Conservation (phyloP, 2,888 invertebrate species). For the Agrochola lychnidis region DNA sequence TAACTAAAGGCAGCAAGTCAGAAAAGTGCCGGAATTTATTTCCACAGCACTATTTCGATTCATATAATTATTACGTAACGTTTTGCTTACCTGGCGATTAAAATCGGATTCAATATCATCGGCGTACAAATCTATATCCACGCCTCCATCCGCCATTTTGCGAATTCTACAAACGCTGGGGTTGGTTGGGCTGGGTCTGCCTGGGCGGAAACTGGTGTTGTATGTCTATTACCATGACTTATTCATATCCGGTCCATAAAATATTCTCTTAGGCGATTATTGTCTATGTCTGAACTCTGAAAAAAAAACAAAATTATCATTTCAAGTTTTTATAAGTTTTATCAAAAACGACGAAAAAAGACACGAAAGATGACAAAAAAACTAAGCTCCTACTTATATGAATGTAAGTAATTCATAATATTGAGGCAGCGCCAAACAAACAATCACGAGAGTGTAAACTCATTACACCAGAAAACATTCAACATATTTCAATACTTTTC, state of each 20-base stretch:
- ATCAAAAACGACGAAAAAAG: neutral
- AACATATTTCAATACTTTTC: no score
- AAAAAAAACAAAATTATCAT: no score
- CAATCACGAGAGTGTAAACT: neutral
- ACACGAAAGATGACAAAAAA: neutral
- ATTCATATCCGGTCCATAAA: neutral
- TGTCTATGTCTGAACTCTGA: conserved; percentile 2
- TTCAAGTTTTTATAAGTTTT: no score
- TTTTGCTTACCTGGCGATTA: conserved; percentile 85
- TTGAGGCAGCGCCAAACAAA: neutral
- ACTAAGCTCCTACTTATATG: neutral
- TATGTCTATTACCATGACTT: neutral
- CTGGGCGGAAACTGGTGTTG: conserved; percentile 51
- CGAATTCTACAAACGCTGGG: conserved; percentile 64
- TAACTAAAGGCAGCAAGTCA: neutral
- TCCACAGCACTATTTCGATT: neutral
- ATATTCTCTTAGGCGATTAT: conserved; percentile 25
- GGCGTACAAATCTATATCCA: conserved; percentile 99
- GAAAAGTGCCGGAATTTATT: conserved; percentile 39
- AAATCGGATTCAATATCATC: conserved; percentile 99
- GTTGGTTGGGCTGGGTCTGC: neutral
- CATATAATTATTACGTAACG: conserved; percentile 66
- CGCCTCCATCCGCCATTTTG: conserved; percentile 97
- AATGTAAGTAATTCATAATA: neutral
- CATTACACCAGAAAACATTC: no score